These are phyloP conservation scores for Takifugu bimaculatus DNA, from an alignment of 2,113 vertebrate species.

Conservation along the genomic window DNA sequence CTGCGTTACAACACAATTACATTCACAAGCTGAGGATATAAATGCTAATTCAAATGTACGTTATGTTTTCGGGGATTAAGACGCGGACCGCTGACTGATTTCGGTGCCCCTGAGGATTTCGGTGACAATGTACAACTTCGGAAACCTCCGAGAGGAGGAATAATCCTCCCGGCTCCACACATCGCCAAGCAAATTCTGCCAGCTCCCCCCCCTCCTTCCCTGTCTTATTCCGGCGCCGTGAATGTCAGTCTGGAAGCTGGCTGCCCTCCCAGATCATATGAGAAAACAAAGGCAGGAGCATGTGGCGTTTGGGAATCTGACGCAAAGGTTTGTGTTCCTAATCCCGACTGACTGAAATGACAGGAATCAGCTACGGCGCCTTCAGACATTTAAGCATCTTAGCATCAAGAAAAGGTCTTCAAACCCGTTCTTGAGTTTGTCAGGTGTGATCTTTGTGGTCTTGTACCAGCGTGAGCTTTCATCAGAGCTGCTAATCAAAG, in stretches of 20 bases:
- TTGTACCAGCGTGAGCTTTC: constrained; percentile 14
- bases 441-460: constrained; percentile 10
- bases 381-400: no score
- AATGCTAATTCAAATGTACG: constrained; percentile 56
- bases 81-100: constrained; percentile 41
- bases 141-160: constrained; percentile 35
- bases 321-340: not conserved
- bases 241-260: not conserved
- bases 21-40: constrained; percentile 37
- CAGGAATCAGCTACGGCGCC: no score
- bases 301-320: constrained; percentile 3
- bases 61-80: constrained; percentile 55
- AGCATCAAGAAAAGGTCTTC: not conserved
- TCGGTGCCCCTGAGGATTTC: constrained; percentile 45
- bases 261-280: not conserved
- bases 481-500: constrained; percentile 3
- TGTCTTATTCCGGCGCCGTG: not conserved
- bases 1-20: constrained; percentile 36
- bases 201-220: not conserved
- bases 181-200: constrained; percentile 9
- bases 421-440: not conserved
- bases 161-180: constrained; percentile 43
- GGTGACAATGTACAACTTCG: constrained; percentile 45
- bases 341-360: no score
- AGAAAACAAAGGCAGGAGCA: constrained; percentile 4